A percentile compares a stretch with the other conserved stretches of the same genome.
phyloP scores from a whole-genome alignment of 2,888 invertebrate genomes.

The Heliconius cydno region DNA sequence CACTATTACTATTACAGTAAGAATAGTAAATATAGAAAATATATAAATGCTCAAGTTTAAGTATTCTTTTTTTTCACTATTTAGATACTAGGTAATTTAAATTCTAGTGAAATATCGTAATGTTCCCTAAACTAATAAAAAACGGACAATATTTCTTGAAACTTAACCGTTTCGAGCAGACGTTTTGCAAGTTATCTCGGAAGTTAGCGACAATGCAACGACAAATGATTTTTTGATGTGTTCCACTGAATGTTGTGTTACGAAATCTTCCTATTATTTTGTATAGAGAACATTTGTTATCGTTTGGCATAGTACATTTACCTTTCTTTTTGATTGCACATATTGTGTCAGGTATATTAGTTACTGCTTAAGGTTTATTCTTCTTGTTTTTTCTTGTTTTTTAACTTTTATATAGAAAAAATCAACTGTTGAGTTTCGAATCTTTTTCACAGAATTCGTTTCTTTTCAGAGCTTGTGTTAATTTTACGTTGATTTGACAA shows the following conservation, averaged over 20 bases:
- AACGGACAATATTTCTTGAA: background rate
- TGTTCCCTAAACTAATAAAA: background rate
- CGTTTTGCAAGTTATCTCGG: slow-evolving; percentile 33
- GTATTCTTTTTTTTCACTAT: no score
- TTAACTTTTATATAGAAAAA: no score
- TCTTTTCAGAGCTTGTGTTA: no score
- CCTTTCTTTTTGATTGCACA: slow-evolving; percentile 10
- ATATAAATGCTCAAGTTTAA: no score
- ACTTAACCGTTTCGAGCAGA: slow-evolving; percentile 8
- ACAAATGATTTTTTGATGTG: slow-evolving; percentile 29
- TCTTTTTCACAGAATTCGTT: no score
- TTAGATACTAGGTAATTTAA: background rate
- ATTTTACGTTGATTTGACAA: no score
- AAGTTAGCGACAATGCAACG: slow-evolving; percentile 24
- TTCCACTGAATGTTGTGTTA: slow-evolving; percentile 10
- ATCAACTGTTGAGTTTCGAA: no score
- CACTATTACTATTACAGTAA: no score
- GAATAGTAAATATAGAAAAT: no score
- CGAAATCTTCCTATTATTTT: slow-evolving; percentile 7
- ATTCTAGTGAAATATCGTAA: background rate
- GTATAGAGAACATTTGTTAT: slow-evolving; percentile 9
- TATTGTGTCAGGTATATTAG: background rate
- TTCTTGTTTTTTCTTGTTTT: no score
- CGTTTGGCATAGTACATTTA: slow-evolving; percentile 12
- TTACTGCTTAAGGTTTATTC: no score